phyloP scores from a whole-genome alignment of 2,888 invertebrate genomes.

The Metopia argyrocephala region DNA sequence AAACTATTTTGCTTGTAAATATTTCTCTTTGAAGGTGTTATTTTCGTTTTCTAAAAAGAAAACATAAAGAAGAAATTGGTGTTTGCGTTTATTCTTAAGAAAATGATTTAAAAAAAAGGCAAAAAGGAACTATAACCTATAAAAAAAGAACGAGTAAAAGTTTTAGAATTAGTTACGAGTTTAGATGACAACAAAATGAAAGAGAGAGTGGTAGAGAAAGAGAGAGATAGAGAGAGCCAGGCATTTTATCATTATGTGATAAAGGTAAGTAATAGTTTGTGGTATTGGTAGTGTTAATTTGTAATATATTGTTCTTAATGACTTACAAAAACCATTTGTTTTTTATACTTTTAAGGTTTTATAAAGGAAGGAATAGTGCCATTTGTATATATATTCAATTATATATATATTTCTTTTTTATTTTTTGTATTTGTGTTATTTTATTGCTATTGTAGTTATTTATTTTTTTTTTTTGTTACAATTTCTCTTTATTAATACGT shows the following conservation, averaged over 20 bases:
- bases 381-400: constrained; percentile 25
- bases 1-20: background rate
- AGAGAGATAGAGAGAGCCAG: constrained; percentile 18
- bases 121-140: background rate
- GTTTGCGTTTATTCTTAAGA: background rate
- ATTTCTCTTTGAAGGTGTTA: background rate
- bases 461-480: constrained; percentile 27
- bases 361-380: constrained; percentile 60
- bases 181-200: background rate
- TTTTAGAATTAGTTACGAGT: background rate
- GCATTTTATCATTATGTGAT: constrained; percentile 24
- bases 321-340: constrained; percentile 23
- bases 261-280: constrained; percentile 27
- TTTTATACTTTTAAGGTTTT: constrained; percentile 46
- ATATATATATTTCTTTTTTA: constrained; percentile 28
- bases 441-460: constrained; percentile 56
- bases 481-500: constrained; percentile 54
- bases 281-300: constrained; percentile 17
- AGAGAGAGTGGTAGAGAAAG: background rate
- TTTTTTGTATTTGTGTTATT: constrained; percentile 44
- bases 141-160: background rate
- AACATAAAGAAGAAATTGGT: background rate
- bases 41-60: background rate
- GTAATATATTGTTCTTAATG: constrained; percentile 27
- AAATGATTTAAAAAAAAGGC: background rate